These are phyloP conservation scores for Parochlus steinenii DNA, from an alignment of 2,888 invertebrate genomes.

Conservation along the genomic window DNA sequence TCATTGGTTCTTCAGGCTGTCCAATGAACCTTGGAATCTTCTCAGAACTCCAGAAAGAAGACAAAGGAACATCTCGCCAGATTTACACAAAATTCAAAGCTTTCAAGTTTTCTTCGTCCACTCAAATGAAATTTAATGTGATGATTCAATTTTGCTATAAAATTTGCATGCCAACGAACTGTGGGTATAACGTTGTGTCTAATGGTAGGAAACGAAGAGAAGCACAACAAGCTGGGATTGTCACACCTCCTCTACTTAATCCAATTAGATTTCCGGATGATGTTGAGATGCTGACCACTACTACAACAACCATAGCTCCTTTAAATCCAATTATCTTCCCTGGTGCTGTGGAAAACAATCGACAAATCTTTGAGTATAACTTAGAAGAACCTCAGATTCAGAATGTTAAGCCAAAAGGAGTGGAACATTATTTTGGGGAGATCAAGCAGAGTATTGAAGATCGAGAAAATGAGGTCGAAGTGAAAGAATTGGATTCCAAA, in stretches of 20 bases:
- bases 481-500: constrained; percentile 17
- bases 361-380: background rate
- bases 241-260: background rate
- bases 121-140: constrained; percentile 63
- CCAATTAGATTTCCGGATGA: constrained; percentile 6
- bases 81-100: constrained; percentile 56
- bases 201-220: constrained; percentile 25
- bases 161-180: constrained; percentile 46
- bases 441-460: constrained; percentile 10
- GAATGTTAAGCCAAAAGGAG: background rate
- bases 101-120: constrained; percentile 75
- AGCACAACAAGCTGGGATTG: constrained; percentile 7
- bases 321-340: background rate
- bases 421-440: constrained; percentile 1
- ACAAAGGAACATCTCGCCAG: constrained; percentile 23
- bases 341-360: background rate
- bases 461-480: constrained; percentile 14
- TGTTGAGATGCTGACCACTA: background rate
- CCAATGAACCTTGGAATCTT: constrained; percentile 49
- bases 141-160: constrained; percentile 66
- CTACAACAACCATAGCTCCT: background rate
- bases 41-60: constrained; percentile 30
- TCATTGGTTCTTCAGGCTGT: constrained; percentile 64
- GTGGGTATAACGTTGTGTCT: constrained; percentile 25
- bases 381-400: background rate